Conservation (phyloP, 2,113 vertebrate genomes). For the Neoarius graeffei region DNA sequence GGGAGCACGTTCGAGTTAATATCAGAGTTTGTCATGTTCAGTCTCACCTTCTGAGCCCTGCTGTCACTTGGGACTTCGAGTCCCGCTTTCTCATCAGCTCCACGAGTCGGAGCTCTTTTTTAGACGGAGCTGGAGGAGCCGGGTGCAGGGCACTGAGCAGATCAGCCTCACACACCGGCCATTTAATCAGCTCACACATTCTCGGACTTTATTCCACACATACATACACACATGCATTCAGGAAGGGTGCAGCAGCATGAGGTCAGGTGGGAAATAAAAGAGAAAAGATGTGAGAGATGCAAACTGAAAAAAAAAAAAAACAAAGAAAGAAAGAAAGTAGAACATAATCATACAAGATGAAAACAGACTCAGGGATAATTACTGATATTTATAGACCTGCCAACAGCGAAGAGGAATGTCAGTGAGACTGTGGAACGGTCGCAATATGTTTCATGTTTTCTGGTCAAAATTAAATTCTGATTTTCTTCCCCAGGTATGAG, state of each 20-base stretch:
- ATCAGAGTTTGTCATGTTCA: neutral
- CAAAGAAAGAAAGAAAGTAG: neutral
- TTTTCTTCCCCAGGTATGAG: no score
- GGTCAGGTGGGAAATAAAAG: conserved; percentile 33
- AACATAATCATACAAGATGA: neutral
- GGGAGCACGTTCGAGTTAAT: neutral
- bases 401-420: neutral
- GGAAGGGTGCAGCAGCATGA: conserved; percentile 17
- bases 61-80: conserved; percentile 77
- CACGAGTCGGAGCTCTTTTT: conserved; percentile 85
- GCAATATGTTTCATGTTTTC: no score
- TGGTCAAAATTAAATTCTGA: no score
- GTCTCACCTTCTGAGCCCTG: conserved; percentile 86
- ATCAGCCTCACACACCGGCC: conserved; percentile 77
- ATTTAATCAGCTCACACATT: conserved; percentile 80
- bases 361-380: neutral
- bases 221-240: neutral
- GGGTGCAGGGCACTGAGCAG: conserved; percentile 73
- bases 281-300: conserved; percentile 26
- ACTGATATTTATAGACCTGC: neutral
- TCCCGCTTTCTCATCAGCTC: conserved; percentile 94
- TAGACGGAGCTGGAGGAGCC: conserved; percentile 70
- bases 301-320: neutral
- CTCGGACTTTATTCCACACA: conserved; percentile 73
- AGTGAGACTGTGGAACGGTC: neutral